Conservation (phyloP, 2,113 vertebrate species). For the Forbesichthys agassizii region DNA sequence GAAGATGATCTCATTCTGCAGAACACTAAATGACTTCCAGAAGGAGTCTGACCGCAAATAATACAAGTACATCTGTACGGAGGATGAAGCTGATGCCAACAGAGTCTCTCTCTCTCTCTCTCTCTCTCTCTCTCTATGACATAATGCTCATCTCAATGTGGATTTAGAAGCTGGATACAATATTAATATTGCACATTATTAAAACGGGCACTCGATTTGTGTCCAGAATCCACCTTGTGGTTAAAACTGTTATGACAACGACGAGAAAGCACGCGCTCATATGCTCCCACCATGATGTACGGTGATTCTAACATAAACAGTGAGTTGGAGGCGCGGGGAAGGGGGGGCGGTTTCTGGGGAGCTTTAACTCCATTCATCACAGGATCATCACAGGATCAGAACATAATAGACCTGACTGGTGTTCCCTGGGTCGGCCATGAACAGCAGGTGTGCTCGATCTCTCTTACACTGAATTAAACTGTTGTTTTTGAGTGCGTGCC, state of each 20-base stretch:
- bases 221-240: too few species aligned
- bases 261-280: too few species aligned
- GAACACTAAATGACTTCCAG: conserved; percentile 16
- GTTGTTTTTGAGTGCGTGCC: background rate
- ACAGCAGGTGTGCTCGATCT: conserved; percentile 42
- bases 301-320: too few species aligned
- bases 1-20: conserved; percentile 12
- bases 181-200: background rate
- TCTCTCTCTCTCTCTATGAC: background rate
- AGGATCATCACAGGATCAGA: conserved; percentile 7
- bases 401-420: background rate
- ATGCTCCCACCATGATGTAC: too few species aligned
- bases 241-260: too few species aligned
- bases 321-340: too few species aligned
- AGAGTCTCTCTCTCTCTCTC: background rate
- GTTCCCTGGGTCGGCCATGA: conserved; percentile 5
- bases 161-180: background rate
- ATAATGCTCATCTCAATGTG: conserved; percentile 3
- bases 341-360: too few species aligned
- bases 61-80: conserved; percentile 16
- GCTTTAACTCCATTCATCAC: too few species aligned
- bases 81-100: conserved; percentile 5
- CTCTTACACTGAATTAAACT: background rate
- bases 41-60: conserved; percentile 1
- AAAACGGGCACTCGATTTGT: too few species aligned